phyloP scores from a whole-genome alignment of 2,113 vertebrate species.

The Notechis scutatus region DNA sequence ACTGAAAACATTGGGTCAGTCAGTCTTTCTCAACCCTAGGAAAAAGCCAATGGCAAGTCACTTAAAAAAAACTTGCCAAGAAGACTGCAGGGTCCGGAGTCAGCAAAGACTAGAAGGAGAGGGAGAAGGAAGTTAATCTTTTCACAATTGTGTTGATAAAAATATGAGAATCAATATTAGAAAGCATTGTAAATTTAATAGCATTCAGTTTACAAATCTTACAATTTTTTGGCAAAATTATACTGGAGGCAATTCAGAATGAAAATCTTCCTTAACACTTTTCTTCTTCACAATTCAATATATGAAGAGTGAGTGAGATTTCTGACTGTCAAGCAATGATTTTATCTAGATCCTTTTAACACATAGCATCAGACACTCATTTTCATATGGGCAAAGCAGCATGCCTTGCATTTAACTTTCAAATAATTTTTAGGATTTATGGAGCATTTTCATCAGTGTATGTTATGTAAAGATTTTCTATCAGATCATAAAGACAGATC shows the following conservation, averaged over 20 bases:
- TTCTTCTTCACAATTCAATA: conserved; percentile 14
- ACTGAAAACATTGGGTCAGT: neutral
- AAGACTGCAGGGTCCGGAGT: neutral
- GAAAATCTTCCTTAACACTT: neutral
- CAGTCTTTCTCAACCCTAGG: neutral
- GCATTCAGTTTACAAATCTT: neutral
- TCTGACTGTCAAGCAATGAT: conserved; percentile 1
- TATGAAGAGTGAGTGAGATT: neutral
- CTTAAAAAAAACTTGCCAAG: neutral
- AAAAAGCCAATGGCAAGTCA: neutral
- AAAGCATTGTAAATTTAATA: neutral
- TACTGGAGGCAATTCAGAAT: conserved; percentile 33
- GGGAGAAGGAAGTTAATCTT: neutral
- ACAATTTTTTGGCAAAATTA: conserved; percentile 42
- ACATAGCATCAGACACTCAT: neutral
- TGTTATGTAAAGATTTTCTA: conserved; percentile 1
- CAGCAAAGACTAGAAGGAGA: neutral
- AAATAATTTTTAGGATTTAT: conserved; percentile 7
- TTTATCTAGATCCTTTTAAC: conserved; percentile 2
- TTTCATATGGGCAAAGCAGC: neutral
- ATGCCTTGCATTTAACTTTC: conserved; percentile 1
- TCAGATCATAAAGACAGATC: neutral
- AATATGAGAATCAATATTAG: neutral
- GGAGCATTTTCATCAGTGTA: neutral
- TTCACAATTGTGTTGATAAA: neutral